Conservation (phyloP, 1,140 invertebrate genomes). For the Listronotus oregonensis region DNA sequence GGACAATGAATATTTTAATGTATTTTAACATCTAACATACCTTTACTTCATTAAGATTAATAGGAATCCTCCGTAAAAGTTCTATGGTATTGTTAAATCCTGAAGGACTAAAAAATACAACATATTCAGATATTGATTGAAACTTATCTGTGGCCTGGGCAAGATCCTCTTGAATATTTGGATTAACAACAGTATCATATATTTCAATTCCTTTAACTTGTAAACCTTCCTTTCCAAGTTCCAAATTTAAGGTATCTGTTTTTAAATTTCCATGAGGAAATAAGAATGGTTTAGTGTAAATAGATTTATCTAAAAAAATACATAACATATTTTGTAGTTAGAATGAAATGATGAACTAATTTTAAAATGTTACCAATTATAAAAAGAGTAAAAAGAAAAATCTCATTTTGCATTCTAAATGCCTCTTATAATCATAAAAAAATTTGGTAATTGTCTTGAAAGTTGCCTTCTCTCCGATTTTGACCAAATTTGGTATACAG, state of each 20-base stretch:
- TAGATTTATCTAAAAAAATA: constrained; percentile 40
- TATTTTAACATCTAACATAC: no score
- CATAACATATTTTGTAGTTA: constrained; percentile 13
- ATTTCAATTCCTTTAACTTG: constrained; percentile 50
- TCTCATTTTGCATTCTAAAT: no score
- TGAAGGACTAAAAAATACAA: constrained; percentile 60
- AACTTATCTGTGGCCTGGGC: constrained; percentile 43
- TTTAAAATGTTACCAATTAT: no score
- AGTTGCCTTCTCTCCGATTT: no score
- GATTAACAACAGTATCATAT: constrained; percentile 54
- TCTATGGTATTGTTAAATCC: constrained; percentile 46
- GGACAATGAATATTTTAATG: no score
- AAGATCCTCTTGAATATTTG: constrained; percentile 51
- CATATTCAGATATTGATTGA: constrained; percentile 48
- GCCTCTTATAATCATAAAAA: no score
- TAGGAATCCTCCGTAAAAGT: constrained; percentile 45
- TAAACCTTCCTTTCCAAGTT: constrained; percentile 49
- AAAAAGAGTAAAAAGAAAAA: no score
- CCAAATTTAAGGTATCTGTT: constrained; percentile 53
- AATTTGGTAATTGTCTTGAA: no score
- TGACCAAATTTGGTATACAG: no score
- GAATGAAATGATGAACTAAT: no score
- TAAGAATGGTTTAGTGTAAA: constrained; percentile 54
- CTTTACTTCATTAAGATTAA: constrained; percentile 40
- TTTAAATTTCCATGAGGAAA: constrained; percentile 59